Base-by-base conservation (phyloP, 2,888 invertebrate genomes). In the Brenthis daphne region DNA sequence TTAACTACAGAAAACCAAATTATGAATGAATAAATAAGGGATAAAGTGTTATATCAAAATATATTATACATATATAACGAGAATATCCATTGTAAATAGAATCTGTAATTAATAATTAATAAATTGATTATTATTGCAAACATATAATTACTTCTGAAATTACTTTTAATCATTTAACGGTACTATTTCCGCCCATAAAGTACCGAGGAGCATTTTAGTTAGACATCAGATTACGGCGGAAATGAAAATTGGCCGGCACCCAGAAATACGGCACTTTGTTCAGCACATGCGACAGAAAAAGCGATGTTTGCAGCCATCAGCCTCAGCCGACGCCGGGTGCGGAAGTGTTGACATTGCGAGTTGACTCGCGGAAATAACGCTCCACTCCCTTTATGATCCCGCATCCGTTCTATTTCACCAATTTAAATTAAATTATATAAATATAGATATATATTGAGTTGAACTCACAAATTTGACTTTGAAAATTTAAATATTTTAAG, bases 311-410 rank as follows among this genome's bases (percentile, higher is more conserved):
- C 65, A 65, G 65, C 69, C 65, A 68, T 71, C 74, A 71, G 72
- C 76, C 69, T 60, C 61, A 63, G 65, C 71, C 70, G 68, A 51
- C 69, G 64, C 56, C 69, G 56, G 68, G 64, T 55, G 67, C 81
- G 85, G 84, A 85, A 83, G 77, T 76, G 79, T 77, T 76, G 79
- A 76, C 80, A 82, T 76, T 75, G 77, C 77, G 76, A 79, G 79
- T 78, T 85, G 85, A 87, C 83, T 80, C 71, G 77, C 81, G 86
- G 85, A 87, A 85, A 87, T 74, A 68, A 68, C 69, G 68, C 37
- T 61, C 37, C 64, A 16, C 65, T 71, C 70, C 69, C 13, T 47
- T 56, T 68, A 55, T 55, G 2, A 37, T 70, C 16, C 43, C 54
- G 1, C 55, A 65, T 50, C 29, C 20, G 24, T n/a, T 2, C n/a